Evolutionary conservation across 2,797 vertebrate species (phyloP).

Genomic region (Okamejei kenojei): DNA sequence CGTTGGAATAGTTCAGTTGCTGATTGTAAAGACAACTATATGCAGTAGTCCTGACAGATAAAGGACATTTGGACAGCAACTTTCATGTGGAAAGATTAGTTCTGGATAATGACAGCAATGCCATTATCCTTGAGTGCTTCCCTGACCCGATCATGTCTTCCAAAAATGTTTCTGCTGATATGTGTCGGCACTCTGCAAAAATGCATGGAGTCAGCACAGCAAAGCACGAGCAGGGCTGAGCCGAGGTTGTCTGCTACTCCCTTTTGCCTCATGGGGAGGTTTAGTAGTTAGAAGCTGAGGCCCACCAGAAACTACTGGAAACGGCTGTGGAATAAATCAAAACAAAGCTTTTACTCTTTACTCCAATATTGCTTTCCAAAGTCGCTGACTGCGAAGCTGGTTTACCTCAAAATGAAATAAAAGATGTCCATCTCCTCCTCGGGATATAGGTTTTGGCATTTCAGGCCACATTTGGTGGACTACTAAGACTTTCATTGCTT

Average conservation of each 20-base stretch:
- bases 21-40: neutral
- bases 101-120: conserved; percentile 18
- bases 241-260: neutral
- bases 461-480: neutral
- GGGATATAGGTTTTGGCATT: neutral
- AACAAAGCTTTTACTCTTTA: neutral
- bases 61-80: neutral
- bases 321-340: conserved; percentile 22
- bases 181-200: conserved; percentile 18
- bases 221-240: neutral
- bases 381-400: neutral
- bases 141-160: neutral
- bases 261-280: neutral
- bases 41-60: neutral
- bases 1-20: neutral
- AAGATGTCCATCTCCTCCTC: conserved; percentile 6
- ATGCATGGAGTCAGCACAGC: neutral
- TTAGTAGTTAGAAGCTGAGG: neutral
- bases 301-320: conserved; percentile 24
- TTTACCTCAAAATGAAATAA: conserved; percentile 18
- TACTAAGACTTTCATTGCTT: neutral
- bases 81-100: neutral
- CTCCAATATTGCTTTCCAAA: neutral
- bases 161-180: conserved; percentile 21
- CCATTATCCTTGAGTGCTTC: neutral